Conservation (phyloP, 2,113 vertebrate genomes). For the Neolamprologus brichardi region DNA sequence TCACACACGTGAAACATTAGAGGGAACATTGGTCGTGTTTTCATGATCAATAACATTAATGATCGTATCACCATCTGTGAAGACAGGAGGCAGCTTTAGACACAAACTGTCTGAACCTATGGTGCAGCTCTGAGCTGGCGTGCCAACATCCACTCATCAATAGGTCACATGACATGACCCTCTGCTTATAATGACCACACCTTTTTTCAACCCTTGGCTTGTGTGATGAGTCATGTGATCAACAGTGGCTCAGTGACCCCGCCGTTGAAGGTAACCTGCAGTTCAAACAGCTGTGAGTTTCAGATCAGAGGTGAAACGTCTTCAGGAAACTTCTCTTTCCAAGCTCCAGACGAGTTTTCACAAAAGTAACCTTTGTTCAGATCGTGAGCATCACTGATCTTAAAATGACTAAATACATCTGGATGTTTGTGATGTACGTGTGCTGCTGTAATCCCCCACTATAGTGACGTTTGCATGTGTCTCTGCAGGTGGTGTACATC, state of each 20-base stretch:
- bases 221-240: not conserved
- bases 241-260: not conserved
- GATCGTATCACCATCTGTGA: not conserved
- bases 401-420: not conserved
- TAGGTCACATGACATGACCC: not conserved
- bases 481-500: slow-evolving; percentile 40
- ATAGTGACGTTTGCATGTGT: not conserved
- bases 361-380: not conserved
- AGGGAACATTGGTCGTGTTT: not conserved
- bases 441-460: not conserved
- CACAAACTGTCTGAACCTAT: not conserved
- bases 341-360: not conserved
- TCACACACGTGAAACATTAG: rapidly evolving
- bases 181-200: not conserved
- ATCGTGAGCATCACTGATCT: not conserved
- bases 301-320: not conserved
- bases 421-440: not conserved
- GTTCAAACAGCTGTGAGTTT: not conserved
- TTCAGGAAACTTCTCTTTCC: not conserved
- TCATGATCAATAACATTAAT: not conserved
- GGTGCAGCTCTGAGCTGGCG: not conserved
- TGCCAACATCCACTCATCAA: not conserved
- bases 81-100: not conserved
- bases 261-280: not conserved
- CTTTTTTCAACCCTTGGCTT: not conserved